Evolutionary conservation across 2,797 vertebrate genomes (phyloP), one percentile per base, ranked within the genome.

Genomic region (Pseudomugil tenellus): DNA sequence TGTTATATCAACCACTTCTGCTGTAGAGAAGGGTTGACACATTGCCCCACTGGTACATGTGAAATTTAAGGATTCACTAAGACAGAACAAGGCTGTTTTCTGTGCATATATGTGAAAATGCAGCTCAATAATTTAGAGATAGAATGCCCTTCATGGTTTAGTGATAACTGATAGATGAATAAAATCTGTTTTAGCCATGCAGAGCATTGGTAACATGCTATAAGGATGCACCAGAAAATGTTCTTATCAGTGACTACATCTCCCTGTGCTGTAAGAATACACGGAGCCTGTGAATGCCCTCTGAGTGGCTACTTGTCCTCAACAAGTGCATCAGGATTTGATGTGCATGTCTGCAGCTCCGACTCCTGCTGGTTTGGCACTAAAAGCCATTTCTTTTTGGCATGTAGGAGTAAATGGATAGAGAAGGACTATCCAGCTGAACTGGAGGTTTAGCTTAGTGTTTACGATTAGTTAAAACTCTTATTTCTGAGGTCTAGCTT

Each of bases 101-200:
- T 37, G 41, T 16, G 41, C 61, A 37, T 7, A 2, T 25, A 37
- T 76, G 12, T 51, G 46, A 26, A 52, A 58, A 69, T 25, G 19
- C 51, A 72, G 61, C 41, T n/a, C 0, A 21, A 52, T 8, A 53
- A 63, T 72, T 78, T 65, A 8, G 41, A 23, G 54, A 37, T 13
- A 51, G 14, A 29, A 59, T 72, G 80, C 57, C 82, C 81, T 86
- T 86, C 68, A 83, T 62, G 74, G 68, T 72, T 37, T 57, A 41
- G 59, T 39, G 63, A 58, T 63, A 73, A 77, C 70, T 69, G 67
- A 62, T 58, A 59, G 56, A 46, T 63, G 62, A 56, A 51, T 10
- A 37, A 23, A 74, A 72, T 58, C 19, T 57, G 14, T 41, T 58
- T 34, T 28, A 23, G 43, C 16, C 37, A 41, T 17, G 37, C 37